phyloP scores from a whole-genome alignment of 1,140 invertebrate species.

The Homalodisca vitripennis region DNA sequence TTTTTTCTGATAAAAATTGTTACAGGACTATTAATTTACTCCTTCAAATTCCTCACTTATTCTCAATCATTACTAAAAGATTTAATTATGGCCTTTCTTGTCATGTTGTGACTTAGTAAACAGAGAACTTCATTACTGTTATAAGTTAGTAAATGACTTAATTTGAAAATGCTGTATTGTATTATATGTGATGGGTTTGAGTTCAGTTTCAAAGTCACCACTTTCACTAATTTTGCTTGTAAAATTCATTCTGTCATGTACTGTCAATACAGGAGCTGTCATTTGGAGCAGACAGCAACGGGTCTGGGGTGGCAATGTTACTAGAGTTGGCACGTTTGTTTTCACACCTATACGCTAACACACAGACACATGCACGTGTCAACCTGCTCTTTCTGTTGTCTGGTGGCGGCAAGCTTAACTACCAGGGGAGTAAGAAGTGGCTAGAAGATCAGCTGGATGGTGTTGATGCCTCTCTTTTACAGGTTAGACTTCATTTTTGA shows the following conservation, averaged over 20 bases:
- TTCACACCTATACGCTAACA: slow-evolving; percentile 83
- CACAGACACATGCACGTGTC: slow-evolving; percentile 76
- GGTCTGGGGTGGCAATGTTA: slow-evolving; percentile 85
- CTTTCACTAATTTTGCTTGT: not conserved
- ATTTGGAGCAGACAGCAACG: slow-evolving; percentile 89
- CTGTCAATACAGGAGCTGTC: slow-evolving; percentile 73
- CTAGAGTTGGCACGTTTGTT: slow-evolving; percentile 88
- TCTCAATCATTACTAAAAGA: too few species aligned
- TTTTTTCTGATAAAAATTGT: too few species aligned
- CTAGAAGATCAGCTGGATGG: slow-evolving; percentile 89
- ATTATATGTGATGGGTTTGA: too few species aligned
- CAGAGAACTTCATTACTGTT: too few species aligned
- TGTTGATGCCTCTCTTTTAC: slow-evolving; percentile 65
- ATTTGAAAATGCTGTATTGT: too few species aligned
- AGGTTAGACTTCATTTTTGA: too few species aligned
- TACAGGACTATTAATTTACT: too few species aligned
- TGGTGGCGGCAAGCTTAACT: slow-evolving; percentile 94
- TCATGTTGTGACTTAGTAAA: too few species aligned
- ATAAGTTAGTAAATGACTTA: too few species aligned
- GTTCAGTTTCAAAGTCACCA: too few species aligned
- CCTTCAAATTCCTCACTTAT: too few species aligned
- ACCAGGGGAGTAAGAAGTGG: slow-evolving; percentile 95
- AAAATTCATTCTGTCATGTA: not conserved
- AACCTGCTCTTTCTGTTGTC: slow-evolving; percentile 90
- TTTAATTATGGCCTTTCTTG: too few species aligned